Percentiles rank a stretch among this genome's conserved stretches.
phyloP scores from a whole-genome alignment of 1,140 invertebrate species.

The Drosophila persimilis region DNA sequence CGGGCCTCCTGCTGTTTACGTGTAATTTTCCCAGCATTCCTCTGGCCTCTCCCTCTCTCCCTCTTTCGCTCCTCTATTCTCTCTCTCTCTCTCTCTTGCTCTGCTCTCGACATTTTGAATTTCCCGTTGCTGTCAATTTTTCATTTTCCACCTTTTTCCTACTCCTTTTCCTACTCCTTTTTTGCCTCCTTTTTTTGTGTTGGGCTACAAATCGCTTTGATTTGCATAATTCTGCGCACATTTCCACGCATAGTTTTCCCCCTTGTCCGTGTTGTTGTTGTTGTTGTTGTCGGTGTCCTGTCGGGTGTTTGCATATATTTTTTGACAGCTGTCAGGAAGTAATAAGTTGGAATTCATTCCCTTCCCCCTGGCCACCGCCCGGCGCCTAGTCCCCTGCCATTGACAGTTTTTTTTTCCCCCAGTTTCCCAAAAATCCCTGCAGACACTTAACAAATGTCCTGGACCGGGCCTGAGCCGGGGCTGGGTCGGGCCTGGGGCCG shows the following conservation, averaged over 20 bases:
- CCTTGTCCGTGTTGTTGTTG: conserved; percentile 12
- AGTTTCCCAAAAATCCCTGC: conserved; percentile 42
- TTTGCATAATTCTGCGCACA: conserved; percentile 80
- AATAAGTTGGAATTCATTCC: conserved; percentile 73
- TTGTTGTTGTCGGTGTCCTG: not conserved
- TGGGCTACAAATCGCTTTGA: conserved; percentile 77
- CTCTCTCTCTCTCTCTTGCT: not conserved
- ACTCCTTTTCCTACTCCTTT: conserved; percentile 55
- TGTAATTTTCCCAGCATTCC: conserved; percentile 74
- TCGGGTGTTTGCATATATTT: conserved; percentile 76
- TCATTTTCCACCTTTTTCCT: conserved; percentile 47
- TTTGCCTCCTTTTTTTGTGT: conserved; percentile 4
- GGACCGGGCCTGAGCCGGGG: not conserved
- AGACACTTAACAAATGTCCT: conserved; percentile 67
- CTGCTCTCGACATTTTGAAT: conserved; percentile 72
- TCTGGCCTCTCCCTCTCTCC: conserved; percentile 9
- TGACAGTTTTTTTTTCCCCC: conserved; percentile 54
- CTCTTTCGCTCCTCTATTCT: not conserved
- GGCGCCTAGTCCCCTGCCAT: conserved; percentile 66
- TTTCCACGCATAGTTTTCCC: conserved; percentile 73
- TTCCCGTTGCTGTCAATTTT: conserved; percentile 73
- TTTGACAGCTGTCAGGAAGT: conserved; percentile 82
- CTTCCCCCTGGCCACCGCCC: not conserved
- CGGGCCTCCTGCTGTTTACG: conserved; percentile 70
- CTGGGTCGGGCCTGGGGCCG: too few species aligned